A percentile compares a stretch with the other conserved stretches of the same genome.
phyloP scores from a whole-genome alignment of 2,888 invertebrate species.

The Chymomyza fuscimana region DNA sequence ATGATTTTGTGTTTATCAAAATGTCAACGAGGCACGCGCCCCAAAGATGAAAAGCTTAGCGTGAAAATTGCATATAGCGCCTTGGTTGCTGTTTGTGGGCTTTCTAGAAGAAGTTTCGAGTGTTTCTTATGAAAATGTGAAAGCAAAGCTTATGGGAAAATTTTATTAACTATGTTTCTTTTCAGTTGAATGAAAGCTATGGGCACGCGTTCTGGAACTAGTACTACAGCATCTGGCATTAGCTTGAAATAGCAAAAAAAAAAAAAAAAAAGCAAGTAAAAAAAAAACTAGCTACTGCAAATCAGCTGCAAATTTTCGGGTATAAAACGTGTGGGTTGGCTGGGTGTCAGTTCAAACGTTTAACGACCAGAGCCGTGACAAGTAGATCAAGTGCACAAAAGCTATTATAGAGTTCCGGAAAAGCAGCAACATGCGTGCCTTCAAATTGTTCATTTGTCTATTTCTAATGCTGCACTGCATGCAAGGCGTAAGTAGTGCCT shows the following conservation, averaged over 20 bases:
- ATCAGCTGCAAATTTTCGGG: slow-evolving; percentile 29
- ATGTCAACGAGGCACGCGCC: slow-evolving; percentile 7
- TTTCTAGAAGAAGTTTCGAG: not conserved
- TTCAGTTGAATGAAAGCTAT: not conserved
- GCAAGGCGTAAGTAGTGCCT: slow-evolving; percentile 42
- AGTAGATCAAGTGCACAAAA: slow-evolving; percentile 2
- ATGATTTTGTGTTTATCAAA: slow-evolving; percentile 39
- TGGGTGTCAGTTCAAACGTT: slow-evolving; percentile 61
- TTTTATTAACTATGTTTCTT: not conserved
- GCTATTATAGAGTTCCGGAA: not conserved
- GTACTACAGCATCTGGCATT: not conserved
- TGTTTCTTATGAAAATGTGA: not conserved
- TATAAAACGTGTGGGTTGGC: slow-evolving; percentile 57
- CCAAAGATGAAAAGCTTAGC: not conserved
- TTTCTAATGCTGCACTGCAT: slow-evolving; percentile 48
- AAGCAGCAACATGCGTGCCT: slow-evolving; percentile 51
- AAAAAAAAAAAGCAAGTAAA: not conserved
- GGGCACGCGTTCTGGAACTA: not conserved
- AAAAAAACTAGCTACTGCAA: not conserved
- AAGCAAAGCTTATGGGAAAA: not conserved
- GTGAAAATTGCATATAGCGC: not conserved
- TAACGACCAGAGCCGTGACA: slow-evolving; percentile 28
- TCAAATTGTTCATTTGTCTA: slow-evolving; percentile 45
- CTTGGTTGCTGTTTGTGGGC: not conserved
- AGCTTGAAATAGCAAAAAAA: not conserved